A percentile compares a stretch with the other conserved stretches of the same genome.
Evolutionary conservation across 2,113 vertebrate species (phyloP).

Genomic region (Alligator mississippiensis): DNA sequence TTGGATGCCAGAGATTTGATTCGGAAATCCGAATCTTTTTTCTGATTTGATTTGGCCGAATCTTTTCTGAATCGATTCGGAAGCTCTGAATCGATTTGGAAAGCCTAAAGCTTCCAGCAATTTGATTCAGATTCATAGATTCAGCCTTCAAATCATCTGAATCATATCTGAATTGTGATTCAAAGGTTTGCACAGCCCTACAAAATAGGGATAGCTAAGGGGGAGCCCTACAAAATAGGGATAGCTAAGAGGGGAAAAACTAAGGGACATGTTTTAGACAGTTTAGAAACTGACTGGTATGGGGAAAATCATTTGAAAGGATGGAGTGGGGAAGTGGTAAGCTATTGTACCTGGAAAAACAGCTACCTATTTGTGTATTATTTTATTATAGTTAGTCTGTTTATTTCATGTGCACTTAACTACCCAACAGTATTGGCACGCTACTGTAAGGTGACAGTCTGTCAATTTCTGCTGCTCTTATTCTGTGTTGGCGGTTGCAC

Average conservation of each 20-base stretch:
- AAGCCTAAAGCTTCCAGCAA: too few relatives aligned
- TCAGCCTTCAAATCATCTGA: too few relatives aligned
- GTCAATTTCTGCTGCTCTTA: not conserved
- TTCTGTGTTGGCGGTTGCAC: not conserved
- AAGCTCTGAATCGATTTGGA: too few relatives aligned
- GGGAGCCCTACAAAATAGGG: not conserved
- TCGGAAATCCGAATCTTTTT: too few relatives aligned
- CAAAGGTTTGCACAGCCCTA: too few relatives aligned
- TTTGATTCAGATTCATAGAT: too few relatives aligned
- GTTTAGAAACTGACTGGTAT: not conserved
- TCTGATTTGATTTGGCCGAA: too few relatives aligned
- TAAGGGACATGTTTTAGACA: not conserved
- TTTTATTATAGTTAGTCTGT: not conserved
- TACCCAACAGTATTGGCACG: not conserved
- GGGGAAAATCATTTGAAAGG: not conserved
- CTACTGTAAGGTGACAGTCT: not conserved
- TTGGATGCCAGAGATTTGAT: too few relatives aligned
- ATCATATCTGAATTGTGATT: too few relatives aligned
- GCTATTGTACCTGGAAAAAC: not conserved
- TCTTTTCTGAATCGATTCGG: too few relatives aligned
- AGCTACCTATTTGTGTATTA: not conserved
- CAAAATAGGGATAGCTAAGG: accelerated
- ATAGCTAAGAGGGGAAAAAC: not conserved
- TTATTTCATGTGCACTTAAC: not conserved
- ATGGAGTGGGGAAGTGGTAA: not conserved